Base-by-base conservation (phyloP, 1,140 invertebrate species). In the Drosophila orosa region DNA sequence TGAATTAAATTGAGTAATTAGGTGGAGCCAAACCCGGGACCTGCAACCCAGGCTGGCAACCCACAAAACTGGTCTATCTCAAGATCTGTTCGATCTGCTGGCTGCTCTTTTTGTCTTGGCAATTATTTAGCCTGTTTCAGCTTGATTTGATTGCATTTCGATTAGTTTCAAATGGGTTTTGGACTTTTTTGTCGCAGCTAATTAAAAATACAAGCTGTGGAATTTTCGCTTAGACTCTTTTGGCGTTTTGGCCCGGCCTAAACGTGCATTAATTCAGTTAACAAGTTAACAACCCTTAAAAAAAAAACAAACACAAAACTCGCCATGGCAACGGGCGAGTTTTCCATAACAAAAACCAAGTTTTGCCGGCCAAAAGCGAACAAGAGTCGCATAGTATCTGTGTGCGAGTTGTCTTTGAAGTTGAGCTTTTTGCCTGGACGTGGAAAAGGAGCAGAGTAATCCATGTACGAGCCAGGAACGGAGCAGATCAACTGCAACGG, bases 401-500 rank as follows among this genome's bases (percentile, higher is more conserved):
- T 56, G n/a, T 45, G 45, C 12, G 35, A 33, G n/a, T 55, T 31
- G 24, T 6, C 59, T 42, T 48, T 71, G 42, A 50, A 29, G 33
- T 12, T 33, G 35, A 55, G 62, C 60, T 69, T 56, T 75, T 47
- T 33, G 31, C 42, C 17, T 29, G n/a, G 8, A 27, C 37, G 19
- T 33, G 50, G 39, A 35, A 35, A 19, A 29, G 25, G n/a, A 22
- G 27, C 19, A 59, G 44, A 37, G 9, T 17, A 24, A 65, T 74
- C 56, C 37, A 87, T 87, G 84, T 87, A 89, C 72, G 85, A 79
- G 25, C 55, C 61, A 29, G 81, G 87, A 52, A 72, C 67, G 25
- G 78, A 91, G 40, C 78, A 80, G 61, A 90, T 91, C 61, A 82
- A 90, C 37, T 91, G 90, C 67, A 91, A 91, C 68, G 91, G 90